phyloP scores from a whole-genome alignment of 2,113 vertebrate genomes.

The Equus quagga region DNA sequence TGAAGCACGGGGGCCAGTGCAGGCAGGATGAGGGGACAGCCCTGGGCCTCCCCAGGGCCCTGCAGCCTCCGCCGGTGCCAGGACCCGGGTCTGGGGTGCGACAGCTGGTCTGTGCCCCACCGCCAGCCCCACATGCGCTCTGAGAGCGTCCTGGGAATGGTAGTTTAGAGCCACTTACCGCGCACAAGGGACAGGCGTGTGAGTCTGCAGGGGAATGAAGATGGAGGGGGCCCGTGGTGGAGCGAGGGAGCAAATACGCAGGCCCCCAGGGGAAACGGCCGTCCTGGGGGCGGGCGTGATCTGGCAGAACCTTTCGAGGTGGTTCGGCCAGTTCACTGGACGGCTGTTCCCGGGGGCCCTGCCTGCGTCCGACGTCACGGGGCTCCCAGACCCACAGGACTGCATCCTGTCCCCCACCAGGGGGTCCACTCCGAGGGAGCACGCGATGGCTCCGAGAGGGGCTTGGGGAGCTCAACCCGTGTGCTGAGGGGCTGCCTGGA shows the following conservation, averaged over 20 bases:
- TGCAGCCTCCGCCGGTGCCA: not conserved
- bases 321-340: rapidly evolving
- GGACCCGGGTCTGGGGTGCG: not conserved
- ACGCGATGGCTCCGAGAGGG: not conserved
- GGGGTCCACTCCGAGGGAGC: not conserved
- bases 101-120: not conserved
- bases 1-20: not conserved
- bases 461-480: not conserved
- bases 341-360: not conserved
- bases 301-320: rapidly evolving
- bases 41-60: not conserved
- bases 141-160: not conserved
- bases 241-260: rapidly evolving
- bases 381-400: not conserved
- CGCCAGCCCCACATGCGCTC: rapidly evolving
- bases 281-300: rapidly evolving
- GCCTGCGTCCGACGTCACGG: not conserved
- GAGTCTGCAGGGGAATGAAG: not conserved
- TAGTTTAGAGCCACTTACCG: too few species aligned
- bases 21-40: not conserved
- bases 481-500: not conserved
- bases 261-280: rapidly evolving
- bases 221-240: not conserved
- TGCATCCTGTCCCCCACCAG: not conserved
- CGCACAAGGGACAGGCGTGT: too few species aligned